phyloP scores from a whole-genome alignment of 2,797 vertebrate genomes.

The Tenualosa thibaudeaui region DNA sequence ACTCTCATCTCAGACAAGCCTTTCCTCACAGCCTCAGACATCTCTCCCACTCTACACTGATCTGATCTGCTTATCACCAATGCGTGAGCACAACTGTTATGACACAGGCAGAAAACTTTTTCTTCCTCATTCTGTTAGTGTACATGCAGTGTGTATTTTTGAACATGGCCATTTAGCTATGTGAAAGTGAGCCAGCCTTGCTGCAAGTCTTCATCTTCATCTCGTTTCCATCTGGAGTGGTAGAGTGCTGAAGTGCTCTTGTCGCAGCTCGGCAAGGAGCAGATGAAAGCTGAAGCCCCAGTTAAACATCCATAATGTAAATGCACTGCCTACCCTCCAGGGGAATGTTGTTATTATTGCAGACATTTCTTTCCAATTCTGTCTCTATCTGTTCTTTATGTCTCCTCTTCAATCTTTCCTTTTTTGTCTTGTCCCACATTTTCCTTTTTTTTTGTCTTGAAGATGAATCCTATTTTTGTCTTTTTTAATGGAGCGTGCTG shows the following conservation, averaged over 20 bases:
- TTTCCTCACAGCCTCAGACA: background rate
- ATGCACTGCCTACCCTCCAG: slow-evolving; percentile 38
- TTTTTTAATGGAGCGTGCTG: background rate
- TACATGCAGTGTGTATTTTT: slow-evolving; percentile 9
- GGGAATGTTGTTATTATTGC: background rate
- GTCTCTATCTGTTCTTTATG: background rate
- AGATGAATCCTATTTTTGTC: background rate
- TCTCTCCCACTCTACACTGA: background rate
- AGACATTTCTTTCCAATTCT: background rate
- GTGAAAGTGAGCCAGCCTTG: slow-evolving; percentile 12
- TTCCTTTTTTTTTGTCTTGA: background rate
- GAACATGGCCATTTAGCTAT: slow-evolving; percentile 36
- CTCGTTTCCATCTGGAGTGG: slow-evolving; percentile 52
- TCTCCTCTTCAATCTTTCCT: slow-evolving; percentile 2
- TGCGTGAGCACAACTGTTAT: background rate
- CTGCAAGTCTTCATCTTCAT: slow-evolving; percentile 33
- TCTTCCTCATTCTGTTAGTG: background rate
- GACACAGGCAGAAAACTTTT: background rate
- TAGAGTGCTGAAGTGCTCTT: background rate
- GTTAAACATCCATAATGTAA: slow-evolving; percentile 48
- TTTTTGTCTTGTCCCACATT: background rate
- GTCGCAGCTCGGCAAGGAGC: background rate
- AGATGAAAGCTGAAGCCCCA: slow-evolving; percentile 46
- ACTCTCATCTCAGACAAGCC: background rate
- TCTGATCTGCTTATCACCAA: background rate